Conservation (phyloP, 2,113 vertebrate genomes). For the Poeciliopsis retropinna region DNA sequence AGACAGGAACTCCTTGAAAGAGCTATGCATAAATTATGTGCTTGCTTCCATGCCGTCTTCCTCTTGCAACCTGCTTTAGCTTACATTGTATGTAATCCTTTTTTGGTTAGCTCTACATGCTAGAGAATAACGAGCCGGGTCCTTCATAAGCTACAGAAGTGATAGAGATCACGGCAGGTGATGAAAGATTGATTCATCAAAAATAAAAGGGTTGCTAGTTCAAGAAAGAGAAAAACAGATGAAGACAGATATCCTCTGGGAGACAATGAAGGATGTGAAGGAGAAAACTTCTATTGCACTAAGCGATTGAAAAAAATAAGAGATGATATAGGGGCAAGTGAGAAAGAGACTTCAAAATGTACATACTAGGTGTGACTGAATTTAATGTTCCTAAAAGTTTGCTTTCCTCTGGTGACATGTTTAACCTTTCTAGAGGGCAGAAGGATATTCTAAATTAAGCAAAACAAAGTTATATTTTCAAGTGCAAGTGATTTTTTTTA, state of each 20-base stretch:
- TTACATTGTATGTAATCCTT: conserved; percentile 11
- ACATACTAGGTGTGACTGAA: background rate
- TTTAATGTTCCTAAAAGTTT: conserved; percentile 2
- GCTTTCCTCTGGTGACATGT: background rate
- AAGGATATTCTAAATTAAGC: background rate
- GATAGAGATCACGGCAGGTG: background rate
- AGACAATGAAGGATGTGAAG: conserved; percentile 6
- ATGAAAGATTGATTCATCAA: conserved; percentile 44
- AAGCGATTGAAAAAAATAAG: conserved; percentile 1
- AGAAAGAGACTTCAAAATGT: background rate
- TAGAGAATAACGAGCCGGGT: background rate
- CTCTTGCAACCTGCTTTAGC: background rate
- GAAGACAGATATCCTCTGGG: background rate
- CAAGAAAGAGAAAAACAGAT: conserved; percentile 4
- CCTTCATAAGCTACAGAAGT: background rate
- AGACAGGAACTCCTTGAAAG: conserved; percentile 19
- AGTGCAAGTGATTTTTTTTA: background rate
- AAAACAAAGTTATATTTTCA: conserved; percentile 1
- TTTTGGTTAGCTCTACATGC: conserved; percentile 13
- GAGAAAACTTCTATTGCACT: background rate
- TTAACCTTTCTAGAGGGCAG: background rate
- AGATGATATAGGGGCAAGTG: background rate
- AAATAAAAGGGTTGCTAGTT: conserved; percentile 16
- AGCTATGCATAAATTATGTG: conserved; percentile 3
- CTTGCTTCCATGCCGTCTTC: background rate